Conservation (phyloP, 1,140 invertebrate species). For the Yoshiicerus persimilis region DNA sequence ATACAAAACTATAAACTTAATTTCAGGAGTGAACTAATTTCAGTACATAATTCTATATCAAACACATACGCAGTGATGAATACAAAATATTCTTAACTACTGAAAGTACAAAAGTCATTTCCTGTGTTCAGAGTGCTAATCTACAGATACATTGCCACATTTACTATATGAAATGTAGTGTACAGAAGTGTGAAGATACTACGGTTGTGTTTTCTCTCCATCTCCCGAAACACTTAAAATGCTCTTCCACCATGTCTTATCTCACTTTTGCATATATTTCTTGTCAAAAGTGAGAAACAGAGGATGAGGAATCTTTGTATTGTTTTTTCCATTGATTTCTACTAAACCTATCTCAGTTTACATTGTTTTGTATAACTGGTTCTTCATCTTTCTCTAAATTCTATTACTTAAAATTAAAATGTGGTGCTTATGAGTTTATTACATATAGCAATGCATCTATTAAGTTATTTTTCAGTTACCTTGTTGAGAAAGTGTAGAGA, state of each 20-base stretch:
- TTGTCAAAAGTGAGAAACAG: background rate
- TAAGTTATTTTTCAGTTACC: background rate
- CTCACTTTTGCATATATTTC: background rate
- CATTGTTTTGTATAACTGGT: background rate
- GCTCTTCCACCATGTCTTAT: background rate
- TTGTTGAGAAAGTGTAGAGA: background rate
- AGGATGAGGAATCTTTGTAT: background rate
- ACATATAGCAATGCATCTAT: too few species aligned
- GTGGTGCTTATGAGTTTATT: too few species aligned
- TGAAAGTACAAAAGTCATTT: background rate
- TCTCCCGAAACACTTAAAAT: background rate
- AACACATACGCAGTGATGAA: background rate
- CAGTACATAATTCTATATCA: background rate
- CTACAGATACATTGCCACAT: background rate
- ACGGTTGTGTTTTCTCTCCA: background rate
- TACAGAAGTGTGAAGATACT: background rate
- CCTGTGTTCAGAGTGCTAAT: background rate
- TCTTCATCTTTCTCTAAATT: too few species aligned
- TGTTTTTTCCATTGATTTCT: background rate
- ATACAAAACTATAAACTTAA: background rate
- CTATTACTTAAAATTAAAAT: too few species aligned
- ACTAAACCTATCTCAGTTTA: background rate
- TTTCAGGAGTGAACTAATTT: background rate
- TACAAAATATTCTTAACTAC: background rate
- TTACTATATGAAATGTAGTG: background rate